A percentile compares a stretch with the other conserved stretches of the same genome.
These are phyloP conservation scores for Panagrolaimus sp. DNA, from an alignment of 1,140 invertebrate species.

Conservation along the genomic window DNA sequence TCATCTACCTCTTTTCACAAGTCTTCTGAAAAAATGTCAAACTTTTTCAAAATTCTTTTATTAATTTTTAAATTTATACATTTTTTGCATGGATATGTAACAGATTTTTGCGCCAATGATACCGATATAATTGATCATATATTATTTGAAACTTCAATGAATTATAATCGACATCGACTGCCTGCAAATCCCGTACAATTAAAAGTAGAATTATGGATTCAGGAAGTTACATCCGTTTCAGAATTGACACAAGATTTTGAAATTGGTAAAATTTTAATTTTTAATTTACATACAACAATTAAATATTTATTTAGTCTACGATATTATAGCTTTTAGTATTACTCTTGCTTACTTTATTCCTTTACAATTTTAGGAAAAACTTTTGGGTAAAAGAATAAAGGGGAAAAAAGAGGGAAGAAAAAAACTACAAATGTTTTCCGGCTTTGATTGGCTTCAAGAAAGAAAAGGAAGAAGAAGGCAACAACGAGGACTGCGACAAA, in stretches of 20 bases:
- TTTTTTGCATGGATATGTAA: conserved; percentile 22
- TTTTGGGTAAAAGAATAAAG: no score
- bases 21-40: neutral
- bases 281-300: neutral
- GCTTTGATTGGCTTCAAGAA: no score
- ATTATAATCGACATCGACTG: conserved; percentile 54
- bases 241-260: conserved; percentile 58
- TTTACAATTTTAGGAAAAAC: neutral
- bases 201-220: conserved; percentile 54
- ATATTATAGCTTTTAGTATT: no score
- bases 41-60: neutral
- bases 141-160: conserved; percentile 50
- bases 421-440: no score
- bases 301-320: no score
- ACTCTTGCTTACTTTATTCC: neutral
- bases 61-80: conserved; percentile 10
- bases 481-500: no score
- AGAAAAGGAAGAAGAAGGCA: no score
- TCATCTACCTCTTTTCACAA: no score
- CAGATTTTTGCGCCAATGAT: conserved; percentile 49
- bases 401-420: no score
- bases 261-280: conserved; percentile 42
- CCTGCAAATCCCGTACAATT: conserved; percentile 53
- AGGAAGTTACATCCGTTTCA: conserved; percentile 50
- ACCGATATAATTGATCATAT: conserved; percentile 58